phyloP scores from a whole-genome alignment of 1,140 invertebrate species.

The Drosophila rhopaloa region DNA sequence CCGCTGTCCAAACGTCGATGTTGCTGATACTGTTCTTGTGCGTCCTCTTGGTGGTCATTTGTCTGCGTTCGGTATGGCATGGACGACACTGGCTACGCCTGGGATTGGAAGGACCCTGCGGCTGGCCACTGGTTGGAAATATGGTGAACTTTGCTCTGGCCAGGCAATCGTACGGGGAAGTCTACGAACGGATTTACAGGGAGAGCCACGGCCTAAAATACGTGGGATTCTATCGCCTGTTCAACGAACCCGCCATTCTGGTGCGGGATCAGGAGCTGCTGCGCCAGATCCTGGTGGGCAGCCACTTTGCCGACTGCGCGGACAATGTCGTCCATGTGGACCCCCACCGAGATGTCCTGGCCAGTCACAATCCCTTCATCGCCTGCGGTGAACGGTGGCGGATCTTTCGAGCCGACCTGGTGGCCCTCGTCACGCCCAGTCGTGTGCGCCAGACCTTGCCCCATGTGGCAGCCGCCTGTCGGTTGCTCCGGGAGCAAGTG shows the following conservation, averaged over 20 bases:
- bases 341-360: conserved; percentile 34
- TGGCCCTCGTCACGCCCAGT: conserved; percentile 61
- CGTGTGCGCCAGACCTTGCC: conserved; percentile 47
- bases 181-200: conserved; percentile 60
- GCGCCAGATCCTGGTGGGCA: conserved; percentile 34
- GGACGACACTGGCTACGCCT: conserved; percentile 39
- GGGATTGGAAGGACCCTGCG: conserved; percentile 42
- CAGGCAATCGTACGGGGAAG: conserved; percentile 49
- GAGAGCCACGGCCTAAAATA: conserved; percentile 36
- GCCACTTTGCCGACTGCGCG: conserved; percentile 40
- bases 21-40: conserved; percentile 1
- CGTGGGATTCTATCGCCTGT: conserved; percentile 64
- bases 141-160: conserved; percentile 51
- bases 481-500: conserved; percentile 4
- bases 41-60: not conserved
- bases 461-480: conserved; percentile 37
- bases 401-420: conserved; percentile 42
- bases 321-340: conserved; percentile 58
- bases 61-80: not conserved
- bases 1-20: not conserved
- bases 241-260: conserved; percentile 66
- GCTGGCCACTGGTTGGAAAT: conserved; percentile 58
- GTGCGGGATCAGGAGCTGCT: conserved; percentile 51
- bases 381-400: conserved; percentile 56
- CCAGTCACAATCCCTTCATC: conserved; percentile 61